Conservation (phyloP, 2,113 vertebrate genomes). For the Ivindomyrus marchei region DNA sequence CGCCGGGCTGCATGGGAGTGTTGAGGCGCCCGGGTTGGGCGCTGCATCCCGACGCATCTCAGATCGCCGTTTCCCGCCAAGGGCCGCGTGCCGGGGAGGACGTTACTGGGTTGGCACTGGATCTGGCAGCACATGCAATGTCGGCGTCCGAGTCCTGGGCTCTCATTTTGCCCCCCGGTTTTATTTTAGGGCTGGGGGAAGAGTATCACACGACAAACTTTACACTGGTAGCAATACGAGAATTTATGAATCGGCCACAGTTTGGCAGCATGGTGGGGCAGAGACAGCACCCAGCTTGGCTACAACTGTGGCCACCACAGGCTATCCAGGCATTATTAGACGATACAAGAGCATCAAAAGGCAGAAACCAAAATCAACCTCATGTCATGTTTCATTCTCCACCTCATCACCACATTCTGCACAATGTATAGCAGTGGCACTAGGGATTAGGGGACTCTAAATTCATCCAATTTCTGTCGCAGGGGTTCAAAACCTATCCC, state of each 20-base stretch:
- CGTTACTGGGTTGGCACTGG: neutral
- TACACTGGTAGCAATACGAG: slow-evolving; percentile 43
- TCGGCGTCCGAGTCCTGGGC: neutral
- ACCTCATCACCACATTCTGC: neutral
- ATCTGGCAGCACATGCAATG: neutral
- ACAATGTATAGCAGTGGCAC: neutral
- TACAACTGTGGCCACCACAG: neutral
- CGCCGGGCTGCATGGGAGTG: neutral
- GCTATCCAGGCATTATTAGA: neutral
- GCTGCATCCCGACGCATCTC: neutral
- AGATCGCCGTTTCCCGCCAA: neutral
- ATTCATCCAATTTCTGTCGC: neutral
- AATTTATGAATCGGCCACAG: slow-evolving; percentile 46
- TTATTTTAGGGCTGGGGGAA: neutral
- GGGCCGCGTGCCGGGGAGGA: neutral
- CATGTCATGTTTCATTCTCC: neutral
- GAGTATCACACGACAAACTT: slow-evolving; percentile 49
- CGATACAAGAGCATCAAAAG: neutral
- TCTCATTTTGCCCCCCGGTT: neutral
- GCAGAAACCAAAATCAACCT: neutral
- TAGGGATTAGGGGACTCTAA: neutral
- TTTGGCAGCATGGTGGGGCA: slow-evolving; percentile 42
- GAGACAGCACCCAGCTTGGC: slow-evolving; percentile 21
- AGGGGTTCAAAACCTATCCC: neutral
- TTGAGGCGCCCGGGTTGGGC: neutral